These are phyloP conservation scores for Strix uralensis DNA, from an alignment of 2,113 vertebrate genomes.

Conservation along the genomic window DNA sequence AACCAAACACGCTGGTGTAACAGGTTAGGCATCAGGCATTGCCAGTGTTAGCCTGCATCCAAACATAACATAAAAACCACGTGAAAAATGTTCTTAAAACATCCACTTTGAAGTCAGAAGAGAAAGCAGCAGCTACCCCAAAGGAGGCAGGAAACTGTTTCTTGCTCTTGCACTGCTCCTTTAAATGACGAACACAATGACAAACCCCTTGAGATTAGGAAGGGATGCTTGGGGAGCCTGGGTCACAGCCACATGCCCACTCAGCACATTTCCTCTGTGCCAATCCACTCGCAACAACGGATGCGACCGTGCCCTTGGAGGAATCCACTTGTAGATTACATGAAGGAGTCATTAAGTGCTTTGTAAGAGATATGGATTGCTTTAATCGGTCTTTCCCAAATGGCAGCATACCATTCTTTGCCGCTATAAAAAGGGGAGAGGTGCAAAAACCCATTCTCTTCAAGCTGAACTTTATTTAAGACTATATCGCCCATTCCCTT, in stretches of 20 bases:
- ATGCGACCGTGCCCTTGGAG: not conserved
- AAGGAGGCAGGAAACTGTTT: not conserved
- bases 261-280: not conserved
- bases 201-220: not conserved
- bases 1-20: rapidly evolving
- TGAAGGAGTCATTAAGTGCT: not conserved
- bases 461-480: not conserved
- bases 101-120: not conserved
- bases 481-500: not conserved
- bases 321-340: not conserved
- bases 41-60: not conserved
- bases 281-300: not conserved
- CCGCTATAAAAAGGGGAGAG: not conserved
- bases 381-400: not conserved
- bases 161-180: not conserved
- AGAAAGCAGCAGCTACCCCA: not conserved
- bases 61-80: not conserved
- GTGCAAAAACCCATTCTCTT: not conserved
- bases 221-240: not conserved
- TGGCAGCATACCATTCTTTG: not conserved
- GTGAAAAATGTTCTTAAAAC: not conserved
- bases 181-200: not conserved
- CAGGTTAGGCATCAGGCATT: not conserved
- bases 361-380: not conserved
- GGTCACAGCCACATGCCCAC: not conserved